These are phyloP conservation scores for Beroe forskalii DNA, from an alignment of 37 sponge, comb jelly and placozoan species.

Conservation along the genomic window DNA sequence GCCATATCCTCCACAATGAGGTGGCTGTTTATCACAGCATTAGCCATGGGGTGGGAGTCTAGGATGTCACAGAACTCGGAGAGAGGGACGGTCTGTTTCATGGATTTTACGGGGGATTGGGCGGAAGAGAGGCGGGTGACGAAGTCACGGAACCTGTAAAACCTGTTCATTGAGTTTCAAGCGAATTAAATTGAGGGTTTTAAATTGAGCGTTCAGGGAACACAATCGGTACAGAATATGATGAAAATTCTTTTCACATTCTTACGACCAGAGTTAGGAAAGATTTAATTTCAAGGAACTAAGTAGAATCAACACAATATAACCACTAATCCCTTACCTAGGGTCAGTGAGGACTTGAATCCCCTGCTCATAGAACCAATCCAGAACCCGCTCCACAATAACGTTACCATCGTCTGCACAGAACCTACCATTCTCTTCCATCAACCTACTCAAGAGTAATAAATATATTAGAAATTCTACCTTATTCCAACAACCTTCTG, in stretches of 20 bases:
- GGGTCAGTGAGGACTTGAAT: conserved; percentile 2
- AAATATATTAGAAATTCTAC: too few relatives aligned
- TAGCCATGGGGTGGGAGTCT: not conserved
- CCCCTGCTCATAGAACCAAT: conserved; percentile 10
- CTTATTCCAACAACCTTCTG: too few relatives aligned
- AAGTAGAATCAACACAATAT: too few relatives aligned
- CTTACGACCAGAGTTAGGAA: too few relatives aligned
- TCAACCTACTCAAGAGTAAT: too few relatives aligned
- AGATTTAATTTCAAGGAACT: too few relatives aligned
- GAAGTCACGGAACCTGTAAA: not conserved
- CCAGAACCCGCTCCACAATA: not conserved
- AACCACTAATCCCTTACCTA: too few relatives aligned
- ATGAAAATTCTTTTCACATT: too few relatives aligned
- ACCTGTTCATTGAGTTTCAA: too few relatives aligned
- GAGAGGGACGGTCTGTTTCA: not conserved
- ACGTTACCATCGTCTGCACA: conserved; percentile 6
- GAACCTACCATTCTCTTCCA: not conserved
- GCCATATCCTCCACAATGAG: not conserved
- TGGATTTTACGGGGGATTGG: not conserved
- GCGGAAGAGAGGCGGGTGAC: not conserved
- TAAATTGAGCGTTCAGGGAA: too few relatives aligned
- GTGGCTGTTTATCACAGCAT: not conserved
- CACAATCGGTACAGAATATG: too few relatives aligned
- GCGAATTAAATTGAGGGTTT: too few relatives aligned
- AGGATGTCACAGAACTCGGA: not conserved